These are phyloP conservation scores for Timema podura DNA, from an alignment of 2,888 invertebrate species.

Conservation along the genomic window DNA sequence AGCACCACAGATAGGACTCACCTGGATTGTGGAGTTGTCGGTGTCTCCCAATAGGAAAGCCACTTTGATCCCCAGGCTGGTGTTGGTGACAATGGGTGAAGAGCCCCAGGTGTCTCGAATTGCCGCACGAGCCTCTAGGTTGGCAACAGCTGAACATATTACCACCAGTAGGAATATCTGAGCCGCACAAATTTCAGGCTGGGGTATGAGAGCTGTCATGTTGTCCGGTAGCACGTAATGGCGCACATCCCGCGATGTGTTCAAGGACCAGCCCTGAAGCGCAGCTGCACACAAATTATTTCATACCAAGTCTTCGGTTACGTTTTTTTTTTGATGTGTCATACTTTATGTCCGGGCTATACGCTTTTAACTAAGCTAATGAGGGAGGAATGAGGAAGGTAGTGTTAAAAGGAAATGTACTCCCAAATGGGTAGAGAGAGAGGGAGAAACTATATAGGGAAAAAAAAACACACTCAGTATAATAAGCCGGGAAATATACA, in stretches of 20 bases:
- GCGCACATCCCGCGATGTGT: constrained; percentile 67
- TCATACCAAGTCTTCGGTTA: too few relatives aligned
- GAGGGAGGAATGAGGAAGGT: too few relatives aligned
- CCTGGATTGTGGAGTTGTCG: constrained; percentile 54
- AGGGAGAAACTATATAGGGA: too few relatives aligned
- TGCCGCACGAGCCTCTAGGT: constrained; percentile 61
- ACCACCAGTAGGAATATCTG: constrained; percentile 63
- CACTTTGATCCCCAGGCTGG: constrained; percentile 39
- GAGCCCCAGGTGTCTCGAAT: constrained; percentile 68
- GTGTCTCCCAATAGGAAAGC: constrained; percentile 60
- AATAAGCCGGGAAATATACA: too few relatives aligned
- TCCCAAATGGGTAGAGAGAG: too few relatives aligned
- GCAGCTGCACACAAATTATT: constrained; percentile 12
- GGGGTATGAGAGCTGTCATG: constrained; percentile 57
- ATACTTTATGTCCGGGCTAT: too few relatives aligned
- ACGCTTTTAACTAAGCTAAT: too few relatives aligned
- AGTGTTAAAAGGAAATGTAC: too few relatives aligned
- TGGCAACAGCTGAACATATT: constrained; percentile 67
- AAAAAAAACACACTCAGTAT: too few relatives aligned
- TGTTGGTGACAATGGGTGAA: constrained; percentile 40
- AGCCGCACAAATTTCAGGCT: constrained; percentile 36
- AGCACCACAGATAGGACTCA: constrained; percentile 30
- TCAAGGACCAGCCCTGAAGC: constrained; percentile 64
- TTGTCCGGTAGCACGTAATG: constrained; percentile 68
- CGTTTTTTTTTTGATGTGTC: too few relatives aligned